phyloP scores from a whole-genome alignment of 2,888 invertebrate species.

The Hetaerina titia region DNA sequence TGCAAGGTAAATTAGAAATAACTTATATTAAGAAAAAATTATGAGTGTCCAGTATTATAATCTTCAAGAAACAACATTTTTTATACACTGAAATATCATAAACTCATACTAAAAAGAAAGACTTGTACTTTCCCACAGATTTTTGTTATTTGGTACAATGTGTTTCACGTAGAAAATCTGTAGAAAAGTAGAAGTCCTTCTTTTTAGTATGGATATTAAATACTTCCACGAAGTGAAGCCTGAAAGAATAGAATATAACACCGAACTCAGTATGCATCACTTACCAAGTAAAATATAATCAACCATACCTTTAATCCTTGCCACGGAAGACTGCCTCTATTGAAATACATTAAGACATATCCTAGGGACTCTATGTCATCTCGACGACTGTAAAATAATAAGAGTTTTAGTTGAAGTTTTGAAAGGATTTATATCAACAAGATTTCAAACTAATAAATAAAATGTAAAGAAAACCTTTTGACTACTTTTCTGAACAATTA shows the following conservation, averaged over 20 bases:
- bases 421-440: background rate
- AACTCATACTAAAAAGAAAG: no score
- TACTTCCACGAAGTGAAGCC: no score
- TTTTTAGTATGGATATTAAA: no score
- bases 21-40: background rate
- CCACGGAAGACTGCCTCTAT: conserved; percentile 95
- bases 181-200: no score
- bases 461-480: no score
- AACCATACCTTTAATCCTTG: conserved; percentile 87
- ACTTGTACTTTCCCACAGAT: no score
- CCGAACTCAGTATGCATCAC: no score
- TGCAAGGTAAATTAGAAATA: conserved; percentile 74
- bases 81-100: background rate
- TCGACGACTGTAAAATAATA: conserved; percentile 84
- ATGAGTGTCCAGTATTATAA: conserved; percentile 1
- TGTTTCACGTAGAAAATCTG: no score
- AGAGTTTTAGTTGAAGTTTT: background rate
- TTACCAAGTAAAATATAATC: background rate
- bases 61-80: background rate
- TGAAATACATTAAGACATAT: conserved; percentile 99
- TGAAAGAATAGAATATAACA: no score
- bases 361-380: conserved; percentile 99
- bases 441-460: background rate
- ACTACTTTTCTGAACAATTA: no score
- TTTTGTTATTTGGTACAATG: no score